phyloP scores from a whole-genome alignment of 2,888 invertebrate genomes.

The Tiliacea citrago region DNA sequence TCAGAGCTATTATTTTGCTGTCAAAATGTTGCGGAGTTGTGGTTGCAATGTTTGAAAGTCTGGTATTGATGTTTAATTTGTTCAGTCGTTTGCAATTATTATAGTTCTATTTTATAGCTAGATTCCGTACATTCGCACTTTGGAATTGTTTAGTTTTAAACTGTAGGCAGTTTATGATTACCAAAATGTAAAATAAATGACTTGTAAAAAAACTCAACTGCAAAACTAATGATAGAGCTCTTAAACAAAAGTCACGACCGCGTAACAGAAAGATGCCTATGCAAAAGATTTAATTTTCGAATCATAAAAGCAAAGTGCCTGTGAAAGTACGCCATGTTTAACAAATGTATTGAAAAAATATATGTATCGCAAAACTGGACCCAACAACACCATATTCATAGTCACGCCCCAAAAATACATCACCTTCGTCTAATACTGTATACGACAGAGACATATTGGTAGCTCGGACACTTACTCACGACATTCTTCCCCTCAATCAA shows the following conservation, averaged over 20 bases:
- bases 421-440: slow-evolving; percentile 34
- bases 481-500: slow-evolving; percentile 59
- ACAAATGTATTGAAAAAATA: too few relatives aligned
- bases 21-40: slow-evolving; percentile 43
- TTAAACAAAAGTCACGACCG: too few relatives aligned
- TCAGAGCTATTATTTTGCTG: slow-evolving; percentile 47
- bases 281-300: too few relatives aligned
- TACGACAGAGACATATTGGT: slow-evolving; percentile 43
- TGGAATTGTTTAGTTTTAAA: neutral
- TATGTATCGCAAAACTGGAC: neutral
- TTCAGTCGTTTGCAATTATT: slow-evolving; percentile 30
- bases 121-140: neutral
- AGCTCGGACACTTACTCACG: slow-evolving; percentile 41
- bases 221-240: too few relatives aligned
- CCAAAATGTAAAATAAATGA: too few relatives aligned
- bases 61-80: slow-evolving; percentile 59
- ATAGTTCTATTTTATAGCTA: neutral
- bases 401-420: slow-evolving; percentile 41
- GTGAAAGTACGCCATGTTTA: too few relatives aligned
- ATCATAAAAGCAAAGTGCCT: too few relatives aligned
- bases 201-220: too few relatives aligned
- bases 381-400: slow-evolving; percentile 6
- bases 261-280: too few relatives aligned
- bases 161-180: neutral
- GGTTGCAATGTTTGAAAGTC: slow-evolving; percentile 37